phyloP scores from a whole-genome alignment of 2,797 vertebrate species.

The Tokudaia muenninki region DNA sequence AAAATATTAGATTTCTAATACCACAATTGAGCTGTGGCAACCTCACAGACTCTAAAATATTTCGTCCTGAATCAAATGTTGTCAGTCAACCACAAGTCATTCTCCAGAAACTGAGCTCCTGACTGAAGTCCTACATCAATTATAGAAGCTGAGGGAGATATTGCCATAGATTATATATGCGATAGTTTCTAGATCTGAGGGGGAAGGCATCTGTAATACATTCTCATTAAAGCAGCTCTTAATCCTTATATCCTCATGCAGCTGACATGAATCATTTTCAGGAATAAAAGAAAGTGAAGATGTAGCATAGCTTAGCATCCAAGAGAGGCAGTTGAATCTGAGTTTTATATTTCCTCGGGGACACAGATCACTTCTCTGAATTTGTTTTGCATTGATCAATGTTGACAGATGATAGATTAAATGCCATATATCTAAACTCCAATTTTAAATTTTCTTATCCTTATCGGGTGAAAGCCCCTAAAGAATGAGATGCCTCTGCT shows the following conservation, averaged over 20 bases:
- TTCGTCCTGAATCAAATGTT: neutral
- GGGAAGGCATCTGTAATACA: constrained; percentile 57
- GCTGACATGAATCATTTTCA: constrained; percentile 63
- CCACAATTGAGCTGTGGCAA: neutral
- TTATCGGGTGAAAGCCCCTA: neutral
- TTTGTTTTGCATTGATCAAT: constrained; percentile 60
- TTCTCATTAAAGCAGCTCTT: constrained; percentile 64
- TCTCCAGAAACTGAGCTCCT: constrained; percentile 17
- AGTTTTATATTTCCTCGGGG: constrained; percentile 57
- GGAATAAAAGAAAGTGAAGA: constrained; percentile 47
- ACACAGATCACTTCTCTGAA: constrained; percentile 47
- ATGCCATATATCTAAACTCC: constrained; percentile 47
- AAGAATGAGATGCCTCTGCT: neutral
- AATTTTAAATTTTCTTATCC: constrained; percentile 52
- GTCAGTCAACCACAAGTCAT: constrained; percentile 34
- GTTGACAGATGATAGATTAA: constrained; percentile 57
- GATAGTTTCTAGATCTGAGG: constrained; percentile 60
- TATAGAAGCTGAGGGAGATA: constrained; percentile 50
- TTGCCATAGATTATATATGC: constrained; percentile 48
- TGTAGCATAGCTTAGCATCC: neutral
- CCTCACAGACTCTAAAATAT: constrained; percentile 7
- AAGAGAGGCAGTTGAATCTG: constrained; percentile 15
- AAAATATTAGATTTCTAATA: constrained; percentile 12
- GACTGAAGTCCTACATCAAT: constrained; percentile 47
- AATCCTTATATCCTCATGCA: constrained; percentile 52